These are phyloP conservation scores for Piscicola geometra DNA, from an alignment of 2,888 invertebrate genomes.

Conservation along the genomic window DNA sequence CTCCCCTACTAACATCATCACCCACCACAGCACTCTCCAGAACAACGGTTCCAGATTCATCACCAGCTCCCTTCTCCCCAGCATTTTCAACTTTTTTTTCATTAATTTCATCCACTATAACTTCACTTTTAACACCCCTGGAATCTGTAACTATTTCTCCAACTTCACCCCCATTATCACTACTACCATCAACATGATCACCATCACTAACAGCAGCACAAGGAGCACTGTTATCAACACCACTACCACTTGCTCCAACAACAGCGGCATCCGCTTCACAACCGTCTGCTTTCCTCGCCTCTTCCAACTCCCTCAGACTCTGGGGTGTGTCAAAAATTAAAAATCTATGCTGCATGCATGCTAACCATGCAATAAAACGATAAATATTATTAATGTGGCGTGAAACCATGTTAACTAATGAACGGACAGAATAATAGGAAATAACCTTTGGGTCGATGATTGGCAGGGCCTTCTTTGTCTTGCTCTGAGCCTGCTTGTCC, in stretches of 20 bases:
- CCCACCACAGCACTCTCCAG: no score
- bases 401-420: no score
- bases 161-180: no score
- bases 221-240: no score
- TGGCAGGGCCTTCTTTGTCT: slow-evolving; percentile 1
- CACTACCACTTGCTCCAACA: not conserved
- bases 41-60: not conserved
- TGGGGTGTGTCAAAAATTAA: not conserved
- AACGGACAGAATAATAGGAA: not conserved
- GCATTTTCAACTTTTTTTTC: not conserved
- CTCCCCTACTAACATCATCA: no score
- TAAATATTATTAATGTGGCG: no score
- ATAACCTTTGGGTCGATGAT: slow-evolving; percentile 27
- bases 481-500: not conserved
- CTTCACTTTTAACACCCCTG: no score
- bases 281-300: not conserved
- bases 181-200: not conserved
- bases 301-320: slow-evolving; percentile 1
- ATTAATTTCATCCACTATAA: no score
- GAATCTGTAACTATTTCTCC: no score
- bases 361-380: not conserved
- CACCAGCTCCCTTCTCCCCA: not conserved
- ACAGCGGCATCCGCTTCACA: not conserved
- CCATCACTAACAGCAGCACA: no score
- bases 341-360: not conserved